These are phyloP conservation scores for Alitta virens DNA, from an alignment of 2,888 invertebrate genomes.

Conservation along the genomic window DNA sequence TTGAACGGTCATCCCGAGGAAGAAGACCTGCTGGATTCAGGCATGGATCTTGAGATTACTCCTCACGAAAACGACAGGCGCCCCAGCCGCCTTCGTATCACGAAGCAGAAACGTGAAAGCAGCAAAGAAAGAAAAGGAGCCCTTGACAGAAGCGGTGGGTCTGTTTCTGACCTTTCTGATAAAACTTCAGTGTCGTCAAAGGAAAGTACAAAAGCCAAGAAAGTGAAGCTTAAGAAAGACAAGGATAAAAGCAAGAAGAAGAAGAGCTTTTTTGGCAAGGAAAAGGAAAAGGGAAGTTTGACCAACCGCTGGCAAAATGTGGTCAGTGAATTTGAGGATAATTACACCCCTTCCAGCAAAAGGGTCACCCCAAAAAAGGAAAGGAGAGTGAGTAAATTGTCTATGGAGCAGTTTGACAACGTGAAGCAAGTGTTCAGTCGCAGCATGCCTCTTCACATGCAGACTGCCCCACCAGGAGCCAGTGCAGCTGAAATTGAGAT, in stretches of 20 bases:
- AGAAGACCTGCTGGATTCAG: background rate
- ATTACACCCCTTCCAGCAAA: background rate
- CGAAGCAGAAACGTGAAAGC: no score
- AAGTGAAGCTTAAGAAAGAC: no score
- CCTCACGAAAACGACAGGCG: no score
- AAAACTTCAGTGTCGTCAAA: no score
- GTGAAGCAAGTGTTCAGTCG: conserved; percentile 20
- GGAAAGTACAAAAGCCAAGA: no score
- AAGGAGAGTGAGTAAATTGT: conserved; percentile 10
- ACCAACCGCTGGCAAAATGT: conserved; percentile 13
- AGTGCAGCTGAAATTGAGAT: conserved; percentile 12
- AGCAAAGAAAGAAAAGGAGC: no score
- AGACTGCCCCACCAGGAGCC: conserved; percentile 10
- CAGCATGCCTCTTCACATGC: conserved; percentile 16
- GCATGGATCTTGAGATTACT: no score
- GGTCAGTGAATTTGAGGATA: conserved; percentile 11
- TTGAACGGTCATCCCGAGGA: no score
- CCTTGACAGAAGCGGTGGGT: no score
- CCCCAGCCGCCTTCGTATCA: no score
- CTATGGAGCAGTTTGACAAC: conserved; percentile 16
- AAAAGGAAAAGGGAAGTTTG: background rate
- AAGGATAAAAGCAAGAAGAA: background rate
- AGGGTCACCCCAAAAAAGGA: background rate
- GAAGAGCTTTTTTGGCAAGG: background rate
- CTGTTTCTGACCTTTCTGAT: no score